Evolutionary conservation across 2,888 invertebrate genomes (phyloP), one percentile per base, ranked within the genome.

Genomic region (Drosophila parthenogenetica): DNA sequence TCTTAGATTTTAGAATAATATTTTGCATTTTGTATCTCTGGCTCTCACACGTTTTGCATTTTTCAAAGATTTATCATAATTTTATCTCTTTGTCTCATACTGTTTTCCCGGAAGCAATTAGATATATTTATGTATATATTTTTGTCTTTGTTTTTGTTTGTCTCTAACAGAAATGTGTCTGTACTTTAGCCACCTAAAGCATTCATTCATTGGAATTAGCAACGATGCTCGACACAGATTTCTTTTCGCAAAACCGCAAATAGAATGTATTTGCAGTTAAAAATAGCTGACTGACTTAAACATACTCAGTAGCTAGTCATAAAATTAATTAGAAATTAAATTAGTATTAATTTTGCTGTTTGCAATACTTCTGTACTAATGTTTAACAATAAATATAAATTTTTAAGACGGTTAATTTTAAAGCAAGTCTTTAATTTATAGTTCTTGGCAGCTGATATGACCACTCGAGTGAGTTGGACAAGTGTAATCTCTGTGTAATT

Each of bases 91-190:
- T 43, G 17, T 48, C 48, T 43, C 16, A 40, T n/a, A 19, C 11
- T n/a, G 3, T n/a, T 39, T 81, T 71, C 79, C 82, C 77, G 82
- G 88, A 81, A 87, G 77, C 71, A 85, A 85, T 81, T 87, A 87
- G 69, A 80, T 61, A 57, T 51, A 45, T 57, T 37, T 3, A 8
- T 29, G 8, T 29, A 25, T 25, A 25, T 25, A 25, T 7, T 7
- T 25, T 25, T 25, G 25, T 29, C 8, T 7, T 5, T 29, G 29
- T 25, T 35, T 35, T 35, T 55, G 22, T 54, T 32, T 54, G 42
- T n/a, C 54, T 40, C 7, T 3, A 11, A 25, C 25, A n/a, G n/a
- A 39, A 32, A 59, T 17, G 49, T 50, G 46, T 66, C 43, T 54
- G 42, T 46, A 19, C 54, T 39, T 22, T 68, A n/a, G 14, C 16